Conservation (phyloP, 2,888 invertebrate genomes). For the Heliconius sara region DNA sequence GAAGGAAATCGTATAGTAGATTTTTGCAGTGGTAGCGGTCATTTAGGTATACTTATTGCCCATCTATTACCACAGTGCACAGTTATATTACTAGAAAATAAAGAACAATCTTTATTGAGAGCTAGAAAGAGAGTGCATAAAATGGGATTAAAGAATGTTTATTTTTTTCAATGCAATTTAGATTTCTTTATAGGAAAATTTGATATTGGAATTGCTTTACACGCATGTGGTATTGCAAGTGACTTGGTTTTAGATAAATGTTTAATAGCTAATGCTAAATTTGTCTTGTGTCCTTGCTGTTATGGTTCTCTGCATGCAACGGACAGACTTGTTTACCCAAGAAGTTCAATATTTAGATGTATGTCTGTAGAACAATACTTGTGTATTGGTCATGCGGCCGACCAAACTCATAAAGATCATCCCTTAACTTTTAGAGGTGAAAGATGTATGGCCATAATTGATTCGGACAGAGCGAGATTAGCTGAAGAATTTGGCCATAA, state of each 20-base stretch:
- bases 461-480: constrained; percentile 91
- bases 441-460: constrained; percentile 94
- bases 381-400: constrained; percentile 94
- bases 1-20: constrained; percentile 91
- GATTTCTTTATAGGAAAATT: constrained; percentile 93
- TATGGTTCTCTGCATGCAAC: constrained; percentile 94
- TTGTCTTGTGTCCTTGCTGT: constrained; percentile 97
- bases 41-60: constrained; percentile 94
- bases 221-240: constrained; percentile 97
- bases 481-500: constrained; percentile 90
- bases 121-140: constrained; percentile 88
- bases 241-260: constrained; percentile 96
- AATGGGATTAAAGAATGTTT: constrained; percentile 89
- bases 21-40: constrained; percentile 97
- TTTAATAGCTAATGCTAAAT: constrained; percentile 88
- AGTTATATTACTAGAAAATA: constrained; percentile 94
- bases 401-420: constrained; percentile 93
- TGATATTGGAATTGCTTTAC: constrained; percentile 94
- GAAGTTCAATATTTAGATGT: constrained; percentile 86
- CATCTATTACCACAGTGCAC: constrained; percentile 90
- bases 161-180: constrained; percentile 93
- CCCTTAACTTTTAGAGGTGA: constrained; percentile 89
- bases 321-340: constrained; percentile 91
- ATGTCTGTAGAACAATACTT: constrained; percentile 87
- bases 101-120: constrained; percentile 91